Evolutionary conservation across 2,888 invertebrate genomes (phyloP).

Genomic region (Ariolimax columbianus): DNA sequence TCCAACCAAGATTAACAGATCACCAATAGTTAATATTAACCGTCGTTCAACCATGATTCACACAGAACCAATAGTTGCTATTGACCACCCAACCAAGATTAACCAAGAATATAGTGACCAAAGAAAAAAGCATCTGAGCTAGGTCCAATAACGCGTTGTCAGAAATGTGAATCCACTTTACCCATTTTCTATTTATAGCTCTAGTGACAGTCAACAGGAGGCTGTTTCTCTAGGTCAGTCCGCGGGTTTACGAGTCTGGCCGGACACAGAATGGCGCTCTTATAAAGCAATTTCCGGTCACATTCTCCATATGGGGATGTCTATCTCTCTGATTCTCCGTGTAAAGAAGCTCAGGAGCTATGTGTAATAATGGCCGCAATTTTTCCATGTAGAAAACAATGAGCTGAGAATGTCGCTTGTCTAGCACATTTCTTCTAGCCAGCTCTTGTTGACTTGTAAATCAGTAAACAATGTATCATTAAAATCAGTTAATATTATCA

Average conservation of each 20-base stretch:
- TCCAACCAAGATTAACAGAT: too few relatives aligned
- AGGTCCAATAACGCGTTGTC: not conserved
- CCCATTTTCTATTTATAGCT: not conserved
- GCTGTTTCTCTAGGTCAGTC: not conserved
- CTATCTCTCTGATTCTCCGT: not conserved
- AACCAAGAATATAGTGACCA: not conserved
- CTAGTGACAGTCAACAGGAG: not conserved
- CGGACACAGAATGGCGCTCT: not conserved
- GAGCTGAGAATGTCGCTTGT: too few relatives aligned
- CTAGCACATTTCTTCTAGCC: too few relatives aligned
- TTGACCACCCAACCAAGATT: not conserved
- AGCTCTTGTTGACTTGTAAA: too few relatives aligned
- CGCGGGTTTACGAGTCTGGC: not conserved
- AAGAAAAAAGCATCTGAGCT: not conserved
- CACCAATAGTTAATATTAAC: too few relatives aligned
- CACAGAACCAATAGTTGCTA: not conserved
- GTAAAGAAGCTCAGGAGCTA: too few relatives aligned
- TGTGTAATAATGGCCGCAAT: too few relatives aligned
- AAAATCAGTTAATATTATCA: too few relatives aligned
- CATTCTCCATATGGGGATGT: not conserved
- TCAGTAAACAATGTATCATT: too few relatives aligned
- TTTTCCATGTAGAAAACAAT: too few relatives aligned
- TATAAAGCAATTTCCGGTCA: not conserved
- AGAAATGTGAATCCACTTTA: not conserved
- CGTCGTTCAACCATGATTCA: too few relatives aligned